Percentiles rank a stretch among this genome's conserved stretches.
These are phyloP conservation scores for Lepidothrix coronata DNA, from an alignment of 2,113 vertebrate species.

Conservation along the genomic window DNA sequence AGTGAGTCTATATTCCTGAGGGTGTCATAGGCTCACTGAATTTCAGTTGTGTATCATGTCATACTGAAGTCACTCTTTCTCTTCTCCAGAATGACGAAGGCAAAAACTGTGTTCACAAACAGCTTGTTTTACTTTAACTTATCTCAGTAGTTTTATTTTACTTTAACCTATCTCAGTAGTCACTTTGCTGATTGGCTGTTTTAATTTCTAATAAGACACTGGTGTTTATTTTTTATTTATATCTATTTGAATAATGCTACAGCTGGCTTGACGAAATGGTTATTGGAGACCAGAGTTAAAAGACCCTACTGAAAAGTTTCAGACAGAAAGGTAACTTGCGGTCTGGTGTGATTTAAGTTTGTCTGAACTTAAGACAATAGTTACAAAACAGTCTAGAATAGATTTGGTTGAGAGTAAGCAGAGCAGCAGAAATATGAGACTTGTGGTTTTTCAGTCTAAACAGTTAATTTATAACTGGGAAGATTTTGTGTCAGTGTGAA, in stretches of 20 bases:
- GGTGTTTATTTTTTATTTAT: not conserved
- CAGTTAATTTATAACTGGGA: constrained; percentile 63
- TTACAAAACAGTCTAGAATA: constrained; percentile 50
- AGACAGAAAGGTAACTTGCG: constrained; percentile 25
- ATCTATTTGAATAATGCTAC: not conserved
- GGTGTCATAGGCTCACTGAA: not conserved
- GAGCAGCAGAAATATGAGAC: constrained; percentile 61
- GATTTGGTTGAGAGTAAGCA: constrained; percentile 60
- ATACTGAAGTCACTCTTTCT: not conserved
- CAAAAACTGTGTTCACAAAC: not conserved
- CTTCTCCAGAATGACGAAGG: not conserved
- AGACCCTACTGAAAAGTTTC: not conserved
- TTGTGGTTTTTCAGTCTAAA: constrained; percentile 61
- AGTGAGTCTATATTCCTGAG: not conserved
- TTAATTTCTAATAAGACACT: not conserved
- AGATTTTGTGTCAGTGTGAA: constrained; percentile 32
- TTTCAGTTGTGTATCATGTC: not conserved
- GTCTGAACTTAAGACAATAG: constrained; percentile 51
- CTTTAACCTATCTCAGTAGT: not conserved
- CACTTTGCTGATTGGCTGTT: not conserved
- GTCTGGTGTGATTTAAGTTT: constrained; percentile 44
- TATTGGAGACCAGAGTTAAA: not conserved
- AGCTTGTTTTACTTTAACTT: not conserved
- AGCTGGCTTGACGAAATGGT: not conserved
- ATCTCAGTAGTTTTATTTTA: not conserved